A percentile compares a stretch with the other conserved stretches of the same genome.
These are phyloP conservation scores for Synergus itoensis DNA, from an alignment of 2,888 invertebrate genomes.

Conservation along the genomic window DNA sequence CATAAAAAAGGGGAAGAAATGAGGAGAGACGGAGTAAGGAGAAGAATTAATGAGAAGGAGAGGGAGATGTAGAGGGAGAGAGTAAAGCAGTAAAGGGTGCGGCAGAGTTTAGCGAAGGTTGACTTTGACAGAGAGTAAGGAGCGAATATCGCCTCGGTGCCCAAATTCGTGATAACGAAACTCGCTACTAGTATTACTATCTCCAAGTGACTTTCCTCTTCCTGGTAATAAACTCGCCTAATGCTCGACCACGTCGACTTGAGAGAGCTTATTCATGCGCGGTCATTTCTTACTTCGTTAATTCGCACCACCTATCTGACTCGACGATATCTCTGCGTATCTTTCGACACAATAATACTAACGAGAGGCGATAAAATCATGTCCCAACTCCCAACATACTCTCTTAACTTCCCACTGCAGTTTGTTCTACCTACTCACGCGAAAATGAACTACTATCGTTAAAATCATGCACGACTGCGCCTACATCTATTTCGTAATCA, in stretches of 20 bases:
- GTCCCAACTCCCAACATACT: conserved; percentile 40
- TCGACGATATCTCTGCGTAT: conserved; percentile 55
- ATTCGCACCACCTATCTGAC: conserved; percentile 59
- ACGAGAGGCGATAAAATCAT: conserved; percentile 48
- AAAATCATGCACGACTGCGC: conserved; percentile 24
- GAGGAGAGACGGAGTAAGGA: neutral
- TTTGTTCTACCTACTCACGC: conserved; percentile 35
- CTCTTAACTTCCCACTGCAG: conserved; percentile 36
- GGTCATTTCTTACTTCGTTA: conserved; percentile 69
- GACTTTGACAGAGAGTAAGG: conserved; percentile 43
- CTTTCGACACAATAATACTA: conserved; percentile 52
- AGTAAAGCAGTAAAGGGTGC: neutral
- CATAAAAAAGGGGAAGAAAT: neutral
- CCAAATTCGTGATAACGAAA: conserved; percentile 69
- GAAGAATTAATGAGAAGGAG: neutral
- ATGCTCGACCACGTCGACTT: conserved; percentile 62
- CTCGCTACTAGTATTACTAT: conserved; percentile 58
- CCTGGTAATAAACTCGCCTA: conserved; percentile 68
- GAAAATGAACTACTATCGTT: conserved; percentile 36
- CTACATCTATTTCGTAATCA: conserved; percentile 10
- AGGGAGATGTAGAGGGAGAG: neutral
- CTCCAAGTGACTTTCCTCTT: conserved; percentile 63
- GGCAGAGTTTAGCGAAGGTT: neutral
- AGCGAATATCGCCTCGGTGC: conserved; percentile 63
- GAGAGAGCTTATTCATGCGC: conserved; percentile 59